Evolutionary conservation across 2,888 invertebrate genomes (phyloP).

Genomic region (Cosmorhoe ocellata): DNA sequence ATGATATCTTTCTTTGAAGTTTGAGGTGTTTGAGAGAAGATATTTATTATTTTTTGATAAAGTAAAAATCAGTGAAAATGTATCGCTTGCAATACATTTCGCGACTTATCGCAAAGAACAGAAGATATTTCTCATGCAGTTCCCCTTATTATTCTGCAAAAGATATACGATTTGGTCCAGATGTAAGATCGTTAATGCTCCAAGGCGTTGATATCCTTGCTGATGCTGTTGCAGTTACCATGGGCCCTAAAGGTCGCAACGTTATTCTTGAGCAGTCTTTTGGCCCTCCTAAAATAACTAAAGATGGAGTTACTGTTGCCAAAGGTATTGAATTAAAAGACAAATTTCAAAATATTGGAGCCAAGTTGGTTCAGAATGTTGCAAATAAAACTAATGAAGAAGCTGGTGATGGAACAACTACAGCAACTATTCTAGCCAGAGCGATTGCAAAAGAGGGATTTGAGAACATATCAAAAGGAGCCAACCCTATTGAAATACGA

Average conservation of each 20-base stretch:
- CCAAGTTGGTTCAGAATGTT: constrained; percentile 98
- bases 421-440: constrained; percentile 97
- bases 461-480: constrained; percentile 97
- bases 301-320: constrained; percentile 99
- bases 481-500: constrained; percentile 97
- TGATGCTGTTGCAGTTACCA: constrained; percentile 99
- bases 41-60: background rate
- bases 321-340: constrained; percentile 98
- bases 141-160: constrained; percentile 86
- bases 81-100: constrained; percentile 39
- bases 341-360: constrained; percentile 99
- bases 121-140: constrained; percentile 26
- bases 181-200: constrained; percentile 96
- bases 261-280: constrained; percentile 99
- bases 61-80: constrained; percentile 47
- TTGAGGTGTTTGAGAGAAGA: background rate
- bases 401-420: constrained; percentile 99
- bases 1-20: too few relatives aligned
- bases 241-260: constrained; percentile 99
- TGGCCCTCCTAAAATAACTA: constrained; percentile 99
- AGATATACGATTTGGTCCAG: constrained; percentile 98
- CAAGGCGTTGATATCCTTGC: constrained; percentile 98
- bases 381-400: constrained; percentile 99
- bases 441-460: constrained; percentile 99
- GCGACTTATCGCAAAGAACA: constrained; percentile 26